Base-by-base conservation (phyloP, 2,888 invertebrate species). In the Patella pellucida region DNA sequence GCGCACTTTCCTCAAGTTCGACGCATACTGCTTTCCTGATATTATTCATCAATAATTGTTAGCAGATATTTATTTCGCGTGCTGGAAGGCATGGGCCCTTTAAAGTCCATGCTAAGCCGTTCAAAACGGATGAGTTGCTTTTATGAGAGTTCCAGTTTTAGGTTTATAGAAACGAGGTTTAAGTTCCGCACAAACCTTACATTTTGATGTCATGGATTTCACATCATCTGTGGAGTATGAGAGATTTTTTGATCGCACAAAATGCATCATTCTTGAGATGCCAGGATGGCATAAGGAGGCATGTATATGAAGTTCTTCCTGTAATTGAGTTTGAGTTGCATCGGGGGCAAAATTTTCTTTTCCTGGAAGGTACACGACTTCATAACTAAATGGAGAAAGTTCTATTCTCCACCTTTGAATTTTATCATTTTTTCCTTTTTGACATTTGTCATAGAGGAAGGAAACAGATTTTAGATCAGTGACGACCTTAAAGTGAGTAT, bases 1-100 rank as follows among this genome's bases (percentile, higher is more conserved):
- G n/a, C n/a, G n/a, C n/a, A n/a, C n/a, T n/a, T n/a, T n/a, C n/a
- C n/a, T n/a, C n/a, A n/a, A n/a, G n/a, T n/a, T n/a, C n/a, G n/a
- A n/a, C n/a, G n/a, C n/a, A n/a, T n/a, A n/a, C n/a, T n/a, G n/a
- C n/a, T n/a, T n/a, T n/a, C n/a, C n/a, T n/a, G n/a, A n/a, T n/a
- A n/a, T n/a, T 69, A 84, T 62, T 83, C 83, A 71, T 84, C 83
- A 9, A 83, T 73, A n/a, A 83, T 71, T 12, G 75, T 78, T 12
- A 82, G 75, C 14, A 82, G 27, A 41, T 79, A 83, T 16, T 62
- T 78, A 68, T 83, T 81, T 23, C 54, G 71, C 5, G 79, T 75
- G 11, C 50, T 15, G 41, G 81, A 80, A 16, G 82, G 78, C 15
- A 82, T 52, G 27, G 80, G 82, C 1, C 82, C 83, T 67, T 82